phyloP scores from a whole-genome alignment of 2,888 invertebrate genomes.

The Amiota communis region DNA sequence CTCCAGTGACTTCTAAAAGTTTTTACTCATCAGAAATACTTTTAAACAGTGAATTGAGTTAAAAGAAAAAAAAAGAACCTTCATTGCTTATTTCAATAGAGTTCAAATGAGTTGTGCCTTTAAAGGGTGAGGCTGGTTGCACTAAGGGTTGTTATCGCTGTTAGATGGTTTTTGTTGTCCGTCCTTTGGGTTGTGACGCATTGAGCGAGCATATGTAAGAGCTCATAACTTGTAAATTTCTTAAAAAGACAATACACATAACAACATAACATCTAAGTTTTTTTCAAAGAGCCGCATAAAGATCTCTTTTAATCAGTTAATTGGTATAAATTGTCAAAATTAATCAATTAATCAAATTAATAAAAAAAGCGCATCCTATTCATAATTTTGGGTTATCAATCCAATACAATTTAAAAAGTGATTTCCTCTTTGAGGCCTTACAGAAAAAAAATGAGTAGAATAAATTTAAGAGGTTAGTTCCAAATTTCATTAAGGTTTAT shows the following conservation, averaged over 20 bases:
- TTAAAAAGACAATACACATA: neutral
- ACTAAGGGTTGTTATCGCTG: slow-evolving; percentile 37
- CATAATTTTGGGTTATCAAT: too few species aligned
- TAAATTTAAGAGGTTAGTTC: too few species aligned
- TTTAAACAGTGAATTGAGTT: slow-evolving; percentile 14
- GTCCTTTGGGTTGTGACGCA: slow-evolving; percentile 52
- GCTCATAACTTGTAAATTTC: neutral
- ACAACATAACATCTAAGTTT: neutral
- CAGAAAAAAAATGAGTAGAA: too few species aligned
- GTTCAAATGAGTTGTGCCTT: slow-evolving; percentile 46
- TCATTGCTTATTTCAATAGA: slow-evolving; percentile 60
- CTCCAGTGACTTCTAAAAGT: neutral
- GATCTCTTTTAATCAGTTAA: too few species aligned
- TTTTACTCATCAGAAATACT: slow-evolving; percentile 4
- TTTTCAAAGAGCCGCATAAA: too few species aligned
- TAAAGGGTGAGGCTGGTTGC: too few species aligned
- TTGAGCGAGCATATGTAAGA: slow-evolving; percentile 17
- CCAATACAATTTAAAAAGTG: too few species aligned
- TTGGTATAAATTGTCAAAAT: too few species aligned
- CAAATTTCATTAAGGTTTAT: too few species aligned
- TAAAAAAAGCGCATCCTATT: too few species aligned
- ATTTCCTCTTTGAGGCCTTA: too few species aligned
- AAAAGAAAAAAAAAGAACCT: slow-evolving; percentile 61
- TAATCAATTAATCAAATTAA: too few species aligned
- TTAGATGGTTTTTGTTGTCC: neutral